These are phyloP conservation scores for Pholis gunnellus DNA, from an alignment of 2,113 vertebrate genomes.

Conservation along the genomic window DNA sequence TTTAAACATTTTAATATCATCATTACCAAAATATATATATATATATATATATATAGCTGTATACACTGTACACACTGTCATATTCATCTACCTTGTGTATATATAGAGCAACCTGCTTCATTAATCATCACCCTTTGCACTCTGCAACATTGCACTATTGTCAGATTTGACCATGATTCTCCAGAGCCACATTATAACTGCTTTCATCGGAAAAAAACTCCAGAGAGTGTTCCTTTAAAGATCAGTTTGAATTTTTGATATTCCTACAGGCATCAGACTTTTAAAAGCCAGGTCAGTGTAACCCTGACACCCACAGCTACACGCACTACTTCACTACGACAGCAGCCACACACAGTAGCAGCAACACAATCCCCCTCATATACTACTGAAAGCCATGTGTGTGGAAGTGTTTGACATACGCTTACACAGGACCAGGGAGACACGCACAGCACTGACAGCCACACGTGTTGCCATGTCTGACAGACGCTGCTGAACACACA, in stretches of 20 bases:
- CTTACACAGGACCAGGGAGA: constrained; percentile 41
- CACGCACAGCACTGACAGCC: constrained; percentile 48
- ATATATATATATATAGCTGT: too few relatives aligned
- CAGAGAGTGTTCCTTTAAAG: background rate
- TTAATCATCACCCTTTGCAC: too few relatives aligned
- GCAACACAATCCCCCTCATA: constrained; percentile 38
- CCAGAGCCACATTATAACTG: too few relatives aligned
- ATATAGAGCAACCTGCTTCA: too few relatives aligned
- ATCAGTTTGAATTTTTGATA: background rate
- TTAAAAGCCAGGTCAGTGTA: background rate
- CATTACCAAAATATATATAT: too few relatives aligned
- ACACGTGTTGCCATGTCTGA: constrained; percentile 48
- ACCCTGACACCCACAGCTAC: background rate
- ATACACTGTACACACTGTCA: too few relatives aligned
- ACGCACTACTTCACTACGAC: background rate
- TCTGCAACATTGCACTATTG: too few relatives aligned
- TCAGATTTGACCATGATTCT: too few relatives aligned
- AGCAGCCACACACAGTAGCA: constrained; percentile 55
- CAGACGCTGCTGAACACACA: constrained; percentile 26
- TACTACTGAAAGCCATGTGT: constrained; percentile 65
- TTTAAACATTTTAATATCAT: too few relatives aligned
- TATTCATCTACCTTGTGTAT: too few relatives aligned
- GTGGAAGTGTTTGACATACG: constrained; percentile 62
- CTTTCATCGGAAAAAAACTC: too few relatives aligned
- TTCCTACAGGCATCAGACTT: background rate